phyloP scores from a whole-genome alignment of 1,140 invertebrate species.

The Cheumatopsyche charites region DNA sequence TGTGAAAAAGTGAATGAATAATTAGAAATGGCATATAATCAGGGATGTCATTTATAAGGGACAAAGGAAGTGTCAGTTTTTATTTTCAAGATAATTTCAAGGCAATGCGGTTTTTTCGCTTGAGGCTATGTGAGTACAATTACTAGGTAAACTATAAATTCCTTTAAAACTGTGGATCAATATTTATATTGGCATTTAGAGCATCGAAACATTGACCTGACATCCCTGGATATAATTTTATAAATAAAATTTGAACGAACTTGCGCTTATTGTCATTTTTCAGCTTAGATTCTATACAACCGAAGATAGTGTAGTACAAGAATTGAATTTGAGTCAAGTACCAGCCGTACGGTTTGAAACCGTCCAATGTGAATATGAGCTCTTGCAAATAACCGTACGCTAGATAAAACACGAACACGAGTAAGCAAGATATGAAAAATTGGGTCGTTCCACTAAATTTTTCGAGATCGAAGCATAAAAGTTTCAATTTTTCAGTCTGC shows the following conservation, averaged over 20 bases:
- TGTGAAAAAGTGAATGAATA: slow-evolving; percentile 42
- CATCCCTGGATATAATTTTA: no score
- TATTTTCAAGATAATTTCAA: no score
- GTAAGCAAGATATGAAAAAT: slow-evolving; percentile 76
- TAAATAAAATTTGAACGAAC: slow-evolving; percentile 56
- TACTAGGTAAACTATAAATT: no score
- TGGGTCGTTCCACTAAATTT: slow-evolving; percentile 70
- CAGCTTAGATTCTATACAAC: slow-evolving; percentile 74
- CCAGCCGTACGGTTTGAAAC: slow-evolving; percentile 89
- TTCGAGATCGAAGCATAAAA: slow-evolving; percentile 78
- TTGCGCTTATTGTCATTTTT: slow-evolving; percentile 69
- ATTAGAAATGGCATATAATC: no score
- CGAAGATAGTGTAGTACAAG: slow-evolving; percentile 82
- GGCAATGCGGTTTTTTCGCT: no score
- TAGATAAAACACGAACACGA: slow-evolving; percentile 87
- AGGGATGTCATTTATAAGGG: no score
- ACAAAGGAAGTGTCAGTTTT: no score
- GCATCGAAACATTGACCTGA: no score
- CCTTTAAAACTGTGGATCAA: no score
- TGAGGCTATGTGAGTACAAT: no score
- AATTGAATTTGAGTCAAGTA: slow-evolving; percentile 94
- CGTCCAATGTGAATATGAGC: slow-evolving; percentile 87
- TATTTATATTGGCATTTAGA: not conserved
- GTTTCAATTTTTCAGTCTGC: slow-evolving; percentile 56
- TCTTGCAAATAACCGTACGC: slow-evolving; percentile 94